Evolutionary conservation across 1,140 invertebrate species (phyloP).

Genomic region (Glossosoma conforme): DNA sequence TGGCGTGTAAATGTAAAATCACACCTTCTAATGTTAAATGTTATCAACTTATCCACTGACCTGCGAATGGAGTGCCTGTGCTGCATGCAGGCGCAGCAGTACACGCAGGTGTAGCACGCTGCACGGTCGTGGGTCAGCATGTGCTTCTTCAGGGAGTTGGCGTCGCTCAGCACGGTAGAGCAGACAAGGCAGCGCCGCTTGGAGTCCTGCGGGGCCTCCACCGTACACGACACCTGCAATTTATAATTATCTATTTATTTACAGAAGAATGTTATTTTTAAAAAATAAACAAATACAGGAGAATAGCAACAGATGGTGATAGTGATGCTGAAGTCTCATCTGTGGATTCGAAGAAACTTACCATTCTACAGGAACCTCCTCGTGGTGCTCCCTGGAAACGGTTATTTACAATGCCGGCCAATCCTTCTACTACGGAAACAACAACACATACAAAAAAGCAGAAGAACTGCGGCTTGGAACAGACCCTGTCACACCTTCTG

Average conservation of each 20-base stretch:
- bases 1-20: too few species aligned
- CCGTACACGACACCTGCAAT: background rate
- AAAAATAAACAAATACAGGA: background rate
- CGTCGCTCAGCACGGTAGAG: conserved; percentile 29
- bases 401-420: too few species aligned
- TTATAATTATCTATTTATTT: background rate
- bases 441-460: too few species aligned
- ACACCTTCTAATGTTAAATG: background rate
- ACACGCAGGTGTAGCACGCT: conserved; percentile 35
- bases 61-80: conserved; percentile 35
- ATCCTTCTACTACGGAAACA: too few species aligned
- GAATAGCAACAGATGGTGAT: background rate
- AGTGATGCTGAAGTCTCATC: background rate
- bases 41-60: background rate
- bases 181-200: conserved; percentile 34
- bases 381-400: too few species aligned
- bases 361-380: background rate
- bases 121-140: conserved; percentile 32
- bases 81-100: conserved; percentile 35
- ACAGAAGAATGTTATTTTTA: background rate
- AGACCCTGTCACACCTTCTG: too few species aligned
- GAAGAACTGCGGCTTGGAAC: too few species aligned
- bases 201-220: background rate
- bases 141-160: conserved; percentile 31
- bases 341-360: background rate